Evolutionary conservation across 2,113 vertebrate genomes (phyloP), one percentile per base, ranked within the genome.

Genomic region (Brachyhypopomus occidentalis): DNA sequence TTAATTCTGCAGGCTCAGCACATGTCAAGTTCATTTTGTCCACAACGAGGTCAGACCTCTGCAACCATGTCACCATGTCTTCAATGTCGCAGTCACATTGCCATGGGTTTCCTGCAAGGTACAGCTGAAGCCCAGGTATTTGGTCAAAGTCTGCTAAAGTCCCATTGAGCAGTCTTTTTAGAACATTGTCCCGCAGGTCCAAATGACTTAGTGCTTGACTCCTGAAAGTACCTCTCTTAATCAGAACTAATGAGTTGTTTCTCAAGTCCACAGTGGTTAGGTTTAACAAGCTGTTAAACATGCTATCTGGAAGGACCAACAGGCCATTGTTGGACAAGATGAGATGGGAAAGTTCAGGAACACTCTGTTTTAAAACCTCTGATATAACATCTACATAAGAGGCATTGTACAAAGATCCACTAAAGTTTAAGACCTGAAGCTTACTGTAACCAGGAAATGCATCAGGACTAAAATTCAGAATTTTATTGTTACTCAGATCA

Each of bases 401-500:
- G 58, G 76, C 84, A 75, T 94, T 89, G 72, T 85, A 85, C 6
- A 90, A 79, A 17, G 91, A 87, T 1, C 83, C 87, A 8, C 89
- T 86, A 58, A 96, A 86, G 77, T 94, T 88, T 70, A 98, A 89
- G 62, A 96, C 89, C 84, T 87, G 90, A 72, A 98, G 79, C 0
- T 89, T 88, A 70, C 90, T 94, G 36, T 91, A 84, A 27, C 41
- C n/a, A 7, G 88, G 85, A 72, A 98, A 94, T 17, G 95, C 94
- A 12, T 72, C 82, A 1, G 91, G 86, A 80, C 89, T 94, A 79
- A 98, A 92, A 45, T 1, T 17, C 2, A 0, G 52, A 79, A 98
- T 89, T 0, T 78, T 89, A 89, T 97, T 99, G 89, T 95, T 90
- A 88, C 96, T 96, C 82, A 99, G 90, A 88, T 99, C 96, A 75